Evolutionary conservation across 2,888 invertebrate species (phyloP).

Genomic region (Cylindroiulus punctatus): DNA sequence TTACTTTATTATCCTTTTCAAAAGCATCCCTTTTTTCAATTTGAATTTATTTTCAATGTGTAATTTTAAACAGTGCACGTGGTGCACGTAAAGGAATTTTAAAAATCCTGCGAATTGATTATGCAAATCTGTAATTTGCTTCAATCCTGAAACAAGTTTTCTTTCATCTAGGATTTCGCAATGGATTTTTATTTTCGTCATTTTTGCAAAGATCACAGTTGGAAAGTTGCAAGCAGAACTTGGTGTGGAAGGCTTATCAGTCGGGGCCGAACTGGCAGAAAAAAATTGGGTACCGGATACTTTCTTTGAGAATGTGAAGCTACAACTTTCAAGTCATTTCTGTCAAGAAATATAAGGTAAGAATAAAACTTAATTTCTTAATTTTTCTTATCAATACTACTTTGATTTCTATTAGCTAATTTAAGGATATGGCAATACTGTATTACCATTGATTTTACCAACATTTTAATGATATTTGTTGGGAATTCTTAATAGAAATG

Average conservation of each 20-base stretch:
- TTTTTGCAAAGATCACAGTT: slow-evolving; percentile 96
- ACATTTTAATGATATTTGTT: too few relatives aligned
- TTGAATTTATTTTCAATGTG: too few relatives aligned
- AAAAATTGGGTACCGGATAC: slow-evolving; percentile 99
- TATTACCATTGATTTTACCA: too few relatives aligned
- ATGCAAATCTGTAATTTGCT: not conserved
- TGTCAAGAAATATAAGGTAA: slow-evolving; percentile 95
- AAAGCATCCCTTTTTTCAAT: too few relatives aligned
- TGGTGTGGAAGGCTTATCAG: slow-evolving; percentile 89
- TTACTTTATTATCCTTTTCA: too few relatives aligned
- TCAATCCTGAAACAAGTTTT: not conserved
- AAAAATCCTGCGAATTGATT: not conserved
- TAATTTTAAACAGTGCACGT: too few relatives aligned
- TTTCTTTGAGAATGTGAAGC: slow-evolving; percentile 99
- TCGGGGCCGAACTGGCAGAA: slow-evolving; percentile 94
- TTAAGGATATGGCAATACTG: too few relatives aligned
- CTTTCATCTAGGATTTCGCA: slow-evolving; percentile 83
- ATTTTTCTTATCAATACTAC: too few relatives aligned
- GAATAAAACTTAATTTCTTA: not conserved
- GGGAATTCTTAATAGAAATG: too few relatives aligned
- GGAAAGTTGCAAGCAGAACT: slow-evolving; percentile 91
- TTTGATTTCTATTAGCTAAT: too few relatives aligned
- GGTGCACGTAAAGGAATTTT: too few relatives aligned
- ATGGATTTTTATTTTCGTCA: slow-evolving; percentile 99
- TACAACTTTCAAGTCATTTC: slow-evolving; percentile 99